A percentile compares a stretch with the other conserved stretches of the same genome.
Conservation (phyloP, 2,797 vertebrate species). For the Bovichtus variegatus region DNA sequence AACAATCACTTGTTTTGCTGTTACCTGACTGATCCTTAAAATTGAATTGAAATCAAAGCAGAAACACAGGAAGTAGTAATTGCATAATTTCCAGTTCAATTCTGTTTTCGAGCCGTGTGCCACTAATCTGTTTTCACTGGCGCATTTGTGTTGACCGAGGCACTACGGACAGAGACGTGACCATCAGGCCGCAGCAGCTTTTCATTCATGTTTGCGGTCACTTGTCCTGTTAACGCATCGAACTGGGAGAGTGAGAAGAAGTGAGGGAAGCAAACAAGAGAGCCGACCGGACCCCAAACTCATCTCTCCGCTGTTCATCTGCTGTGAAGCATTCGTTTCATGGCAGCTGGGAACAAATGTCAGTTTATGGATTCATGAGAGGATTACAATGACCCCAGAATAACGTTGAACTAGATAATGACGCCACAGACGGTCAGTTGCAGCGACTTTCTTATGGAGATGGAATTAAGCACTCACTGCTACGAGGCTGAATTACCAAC, state of each 20-base stretch:
- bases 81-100: neutral
- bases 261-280: slow-evolving; percentile 7
- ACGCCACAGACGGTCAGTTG: neutral
- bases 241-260: slow-evolving; percentile 13
- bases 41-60: neutral
- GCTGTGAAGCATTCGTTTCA: neutral
- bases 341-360: slow-evolving; percentile 31
- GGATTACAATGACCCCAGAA: slow-evolving; percentile 29
- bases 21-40: neutral
- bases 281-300: neutral
- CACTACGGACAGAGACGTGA: slow-evolving; percentile 1
- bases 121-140: slow-evolving; percentile 3
- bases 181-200: slow-evolving; percentile 12
- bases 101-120: neutral
- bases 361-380: slow-evolving; percentile 21
- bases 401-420: slow-evolving; percentile 25
- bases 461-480: slow-evolving; percentile 5
- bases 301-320: slow-evolving; percentile 13
- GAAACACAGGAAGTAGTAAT: neutral
- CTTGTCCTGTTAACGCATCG: slow-evolving; percentile 44
- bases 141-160: neutral
- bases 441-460: slow-evolving; percentile 8
- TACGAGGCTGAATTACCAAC: neutral
- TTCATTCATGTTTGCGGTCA: slow-evolving; percentile 44
- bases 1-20: neutral